phyloP scores from a whole-genome alignment of 2,888 invertebrate species.

The Phlogophora meticulosa region DNA sequence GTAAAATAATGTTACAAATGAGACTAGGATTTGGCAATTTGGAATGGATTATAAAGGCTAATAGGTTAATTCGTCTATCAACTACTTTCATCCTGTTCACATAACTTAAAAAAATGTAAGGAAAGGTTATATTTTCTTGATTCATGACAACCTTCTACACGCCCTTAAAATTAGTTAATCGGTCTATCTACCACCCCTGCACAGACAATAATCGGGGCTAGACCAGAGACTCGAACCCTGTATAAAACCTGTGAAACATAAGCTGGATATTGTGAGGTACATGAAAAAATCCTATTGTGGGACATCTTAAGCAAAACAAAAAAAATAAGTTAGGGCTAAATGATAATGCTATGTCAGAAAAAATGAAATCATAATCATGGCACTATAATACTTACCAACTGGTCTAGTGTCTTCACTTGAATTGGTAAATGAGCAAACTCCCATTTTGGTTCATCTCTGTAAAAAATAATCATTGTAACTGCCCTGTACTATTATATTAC shows the following conservation, averaged over 20 bases:
- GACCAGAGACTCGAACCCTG: constrained; percentile 12
- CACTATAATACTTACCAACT: constrained; percentile 92
- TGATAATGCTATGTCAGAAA: not conserved
- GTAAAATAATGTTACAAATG: too few species aligned
- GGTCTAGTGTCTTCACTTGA: constrained; percentile 95
- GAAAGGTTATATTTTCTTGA: too few species aligned
- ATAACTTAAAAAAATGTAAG: too few species aligned
- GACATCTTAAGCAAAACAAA: too few species aligned
- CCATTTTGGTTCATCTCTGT: constrained; percentile 94
- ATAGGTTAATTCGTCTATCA: too few species aligned
- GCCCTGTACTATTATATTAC: too few species aligned
- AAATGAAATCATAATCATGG: not conserved
- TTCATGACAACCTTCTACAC: too few species aligned
- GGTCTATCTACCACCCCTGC: not conserved
- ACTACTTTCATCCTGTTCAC: too few species aligned
- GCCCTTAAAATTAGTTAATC: too few species aligned
- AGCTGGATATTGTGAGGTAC: not conserved
- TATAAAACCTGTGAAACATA: not conserved
- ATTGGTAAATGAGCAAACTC: constrained; percentile 96
- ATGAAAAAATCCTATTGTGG: too few species aligned
- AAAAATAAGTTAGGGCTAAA: not conserved
- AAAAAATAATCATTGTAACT: constrained; percentile 55
- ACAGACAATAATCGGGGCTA: not conserved
- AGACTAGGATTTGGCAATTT: not conserved
- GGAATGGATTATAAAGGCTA: too few species aligned